These are phyloP conservation scores for Apamea sordens DNA, from an alignment of 2,888 invertebrate species.

Conservation along the genomic window DNA sequence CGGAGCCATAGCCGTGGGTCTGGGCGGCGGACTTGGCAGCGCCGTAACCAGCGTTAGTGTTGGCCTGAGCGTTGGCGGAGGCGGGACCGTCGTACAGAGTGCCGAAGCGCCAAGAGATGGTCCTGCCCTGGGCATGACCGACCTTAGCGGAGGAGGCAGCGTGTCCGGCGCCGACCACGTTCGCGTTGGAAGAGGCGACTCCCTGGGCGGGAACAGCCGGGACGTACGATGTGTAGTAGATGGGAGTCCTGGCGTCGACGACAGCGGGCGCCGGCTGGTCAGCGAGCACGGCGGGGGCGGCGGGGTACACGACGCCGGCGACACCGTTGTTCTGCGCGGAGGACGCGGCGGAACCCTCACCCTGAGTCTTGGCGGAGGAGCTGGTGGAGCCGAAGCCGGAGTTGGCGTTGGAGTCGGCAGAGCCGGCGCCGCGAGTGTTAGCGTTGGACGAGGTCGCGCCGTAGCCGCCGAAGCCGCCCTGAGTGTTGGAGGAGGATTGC, in stretches of 20 bases:
- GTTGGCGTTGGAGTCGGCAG: constrained; percentile 80
- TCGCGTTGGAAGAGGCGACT: constrained; percentile 78
- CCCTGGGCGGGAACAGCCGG: constrained; percentile 62
- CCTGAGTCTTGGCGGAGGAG: constrained; percentile 76
- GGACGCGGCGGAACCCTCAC: constrained; percentile 78
- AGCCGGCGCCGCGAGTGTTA: constrained; percentile 75
- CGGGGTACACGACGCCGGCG: constrained; percentile 69
- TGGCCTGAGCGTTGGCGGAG: constrained; percentile 65
- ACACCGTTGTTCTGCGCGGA: constrained; percentile 73
- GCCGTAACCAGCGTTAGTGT: constrained; percentile 62
- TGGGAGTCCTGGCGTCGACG: constrained; percentile 76
- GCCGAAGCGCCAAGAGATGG: constrained; percentile 84
- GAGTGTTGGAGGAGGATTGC: constrained; percentile 79
- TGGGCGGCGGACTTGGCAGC: constrained; percentile 68
- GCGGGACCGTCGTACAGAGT: constrained; percentile 79
- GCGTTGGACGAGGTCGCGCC: constrained; percentile 80
- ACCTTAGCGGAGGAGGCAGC: constrained; percentile 75
- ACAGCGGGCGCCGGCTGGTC: constrained; percentile 66
- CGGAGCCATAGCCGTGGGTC: constrained; percentile 69
- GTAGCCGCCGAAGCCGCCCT: constrained; percentile 70
- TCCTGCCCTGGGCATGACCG: constrained; percentile 67
- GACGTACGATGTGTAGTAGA: constrained; percentile 72
- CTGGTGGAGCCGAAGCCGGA: constrained; percentile 74
- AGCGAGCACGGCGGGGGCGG: constrained; percentile 43
- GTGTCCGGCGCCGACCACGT: constrained; percentile 74